Evolutionary conservation across 2,888 invertebrate genomes (phyloP), one percentile per base, ranked within the genome.

Genomic region (Creontiades dilutus): DNA sequence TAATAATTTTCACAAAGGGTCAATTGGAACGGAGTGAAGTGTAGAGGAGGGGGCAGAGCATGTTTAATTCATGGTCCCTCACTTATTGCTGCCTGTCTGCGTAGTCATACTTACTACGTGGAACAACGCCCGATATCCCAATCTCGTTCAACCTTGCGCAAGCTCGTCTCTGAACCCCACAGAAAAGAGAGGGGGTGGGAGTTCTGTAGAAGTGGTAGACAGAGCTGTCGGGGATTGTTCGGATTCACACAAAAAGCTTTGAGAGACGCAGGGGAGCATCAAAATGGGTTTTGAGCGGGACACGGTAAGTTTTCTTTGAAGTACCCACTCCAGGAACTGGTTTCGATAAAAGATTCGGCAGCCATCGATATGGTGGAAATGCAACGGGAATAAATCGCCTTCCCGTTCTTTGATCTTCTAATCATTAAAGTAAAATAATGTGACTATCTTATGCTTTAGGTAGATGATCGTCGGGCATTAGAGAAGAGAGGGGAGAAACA

Each of bases 1-100:
- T 37, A 5, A 78, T 78, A 78, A 78, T 78, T 78, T 46, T 19
- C 78, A 37, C 78, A 78, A 78, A 78, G 78, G 78, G 78, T 78
- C 78, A 78, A 46, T 78, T 16, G n/a, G 46, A 76, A 5, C 23
- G 76, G 14, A 52, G 52, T 4, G 11, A 3, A 12, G 76, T 37
- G 28, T 27, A 28, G 76, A 27, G 12, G 76, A 13, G 76, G 5
- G 47, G 37, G 47, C 37, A 19, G 16, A 47, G 28, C 78, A 78
- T 78, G 78, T 78, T 78, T 78, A 78, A 78, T 78, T 78, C 78
- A 78, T 78, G 78, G 47, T 78, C 46, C 46, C 78, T 78, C 78
- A 78, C 46, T 78, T 78, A 78, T 78, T 78, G 78, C 78, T 76
- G 27, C 14, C 28, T 11, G 27, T 27, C 78, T 46, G 78, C 16